Conservation (phyloP, 2,113 vertebrate genomes). For the Eolophus roseicapilla region DNA sequence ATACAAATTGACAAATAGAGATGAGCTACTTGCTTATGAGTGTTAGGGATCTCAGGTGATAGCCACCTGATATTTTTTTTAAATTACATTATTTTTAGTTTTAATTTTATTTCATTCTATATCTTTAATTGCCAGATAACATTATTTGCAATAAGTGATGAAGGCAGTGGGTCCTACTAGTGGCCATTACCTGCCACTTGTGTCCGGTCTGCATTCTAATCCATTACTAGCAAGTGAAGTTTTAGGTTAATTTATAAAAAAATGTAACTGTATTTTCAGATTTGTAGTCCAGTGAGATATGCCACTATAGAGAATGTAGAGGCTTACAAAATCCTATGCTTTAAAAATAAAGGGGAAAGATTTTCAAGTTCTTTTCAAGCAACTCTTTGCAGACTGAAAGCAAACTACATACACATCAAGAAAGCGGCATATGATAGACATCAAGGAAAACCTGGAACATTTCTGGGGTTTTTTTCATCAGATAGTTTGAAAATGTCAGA, state of each 20-base stretch:
- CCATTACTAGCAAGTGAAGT: neutral
- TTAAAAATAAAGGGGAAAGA: neutral
- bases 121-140: neutral
- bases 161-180: neutral
- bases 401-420: neutral
- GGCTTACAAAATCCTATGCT: neutral
- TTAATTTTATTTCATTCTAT: neutral
- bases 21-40: neutral
- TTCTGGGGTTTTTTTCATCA: neutral
- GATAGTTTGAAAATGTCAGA: slow-evolving; percentile 4
- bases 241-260: neutral
- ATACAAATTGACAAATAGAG: neutral
- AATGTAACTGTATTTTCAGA: neutral
- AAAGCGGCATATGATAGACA: neutral
- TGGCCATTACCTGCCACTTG: neutral
- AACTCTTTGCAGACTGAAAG: neutral
- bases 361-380: neutral
- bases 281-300: neutral
- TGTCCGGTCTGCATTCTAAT: neutral
- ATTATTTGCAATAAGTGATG: neutral
- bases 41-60: neutral
- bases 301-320: neutral
- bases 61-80: neutral
- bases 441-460: neutral
- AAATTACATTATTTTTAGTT: neutral